Evolutionary conservation across 1,140 invertebrate species (phyloP).

Genomic region (Lepidotrigona ventralis): DNA sequence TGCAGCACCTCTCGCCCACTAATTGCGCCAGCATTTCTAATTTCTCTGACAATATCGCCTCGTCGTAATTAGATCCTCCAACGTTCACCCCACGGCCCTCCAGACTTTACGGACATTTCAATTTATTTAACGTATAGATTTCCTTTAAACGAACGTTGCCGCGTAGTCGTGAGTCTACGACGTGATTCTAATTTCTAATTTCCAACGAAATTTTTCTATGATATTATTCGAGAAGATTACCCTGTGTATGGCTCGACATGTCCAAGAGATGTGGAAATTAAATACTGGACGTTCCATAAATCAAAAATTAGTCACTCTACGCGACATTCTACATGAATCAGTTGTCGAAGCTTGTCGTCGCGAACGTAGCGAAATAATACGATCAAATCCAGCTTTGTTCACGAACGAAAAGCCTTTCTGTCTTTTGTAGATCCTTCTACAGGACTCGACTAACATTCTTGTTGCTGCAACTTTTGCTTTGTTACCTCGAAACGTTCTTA

Average conservation of each 20-base stretch:
- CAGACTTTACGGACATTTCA: not conserved
- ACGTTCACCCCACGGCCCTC: not conserved
- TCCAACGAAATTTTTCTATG: no score
- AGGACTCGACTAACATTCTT: not conserved
- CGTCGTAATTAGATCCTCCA: not conserved
- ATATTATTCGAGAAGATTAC: no score
- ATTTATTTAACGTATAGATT: not conserved
- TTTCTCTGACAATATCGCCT: not conserved
- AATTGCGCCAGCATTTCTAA: not conserved
- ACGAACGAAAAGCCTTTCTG: not conserved
- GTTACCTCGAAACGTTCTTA: not conserved
- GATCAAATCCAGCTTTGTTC: not conserved
- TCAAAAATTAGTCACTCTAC: not conserved
- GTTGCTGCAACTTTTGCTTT: not conserved
- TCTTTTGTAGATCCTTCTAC: not conserved
- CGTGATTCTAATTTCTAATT: no score
- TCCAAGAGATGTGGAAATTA: no score
- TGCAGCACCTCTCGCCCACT: not conserved
- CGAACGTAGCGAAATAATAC: no score
- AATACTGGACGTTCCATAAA: not conserved
- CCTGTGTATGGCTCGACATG: no score
- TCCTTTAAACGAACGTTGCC: not conserved
- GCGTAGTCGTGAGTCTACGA: no score
- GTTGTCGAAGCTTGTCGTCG: no score
- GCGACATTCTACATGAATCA: not conserved